Evolutionary conservation across 2,888 invertebrate genomes (phyloP), one percentile per base, ranked within the genome.

Genomic region (Papilio gigon): DNA sequence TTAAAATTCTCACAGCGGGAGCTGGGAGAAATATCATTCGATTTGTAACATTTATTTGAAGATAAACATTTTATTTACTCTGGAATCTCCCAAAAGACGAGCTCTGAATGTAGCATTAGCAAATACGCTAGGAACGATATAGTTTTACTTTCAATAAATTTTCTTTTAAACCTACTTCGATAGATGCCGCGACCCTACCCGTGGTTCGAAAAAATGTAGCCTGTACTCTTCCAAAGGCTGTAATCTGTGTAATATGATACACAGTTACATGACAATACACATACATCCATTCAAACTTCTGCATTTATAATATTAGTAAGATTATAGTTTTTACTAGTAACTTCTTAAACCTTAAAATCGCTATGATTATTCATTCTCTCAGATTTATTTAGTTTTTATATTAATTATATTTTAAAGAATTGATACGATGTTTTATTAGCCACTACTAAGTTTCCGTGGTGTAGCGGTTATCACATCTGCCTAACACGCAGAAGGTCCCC

Each of bases 391-490:
- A n/a, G n/a, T n/a, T 44, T 44, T 17, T 5, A 44, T 20, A 20
- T 44, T 20, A 20, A 40, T 42, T 42, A 37, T 3, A n/a, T 5
- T 42, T 42, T 42, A 8, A 1, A 17, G 4, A 17, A 40, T n/a
- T 0, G 9, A 42, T 42, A 17, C 2, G 6, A 42, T 8, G 17
- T 17, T 42, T 17, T 42, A 17, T 8, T 8, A 0, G 3, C 2
- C 0, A 20, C 1, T 2, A 44, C 11, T 17, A 71, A 70, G 95
- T 95, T 95, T 95, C 94, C 95, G 95, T 95, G 95, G 95, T 95
- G 95, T 95, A 96, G 95, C 95, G 96, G 95, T 95, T 95, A 96
- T 96, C 96, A 96, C 96, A 95, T 95, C 95, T 95, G 95, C 95
- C 95, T 95, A 95, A 96, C 96, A 96, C 95, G 95, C 95, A 95